A percentile compares a stretch with the other conserved stretches of the same genome.
These are phyloP conservation scores for Corythornis vintsioides DNA, from an alignment of 2,113 vertebrate species.

Conservation along the genomic window DNA sequence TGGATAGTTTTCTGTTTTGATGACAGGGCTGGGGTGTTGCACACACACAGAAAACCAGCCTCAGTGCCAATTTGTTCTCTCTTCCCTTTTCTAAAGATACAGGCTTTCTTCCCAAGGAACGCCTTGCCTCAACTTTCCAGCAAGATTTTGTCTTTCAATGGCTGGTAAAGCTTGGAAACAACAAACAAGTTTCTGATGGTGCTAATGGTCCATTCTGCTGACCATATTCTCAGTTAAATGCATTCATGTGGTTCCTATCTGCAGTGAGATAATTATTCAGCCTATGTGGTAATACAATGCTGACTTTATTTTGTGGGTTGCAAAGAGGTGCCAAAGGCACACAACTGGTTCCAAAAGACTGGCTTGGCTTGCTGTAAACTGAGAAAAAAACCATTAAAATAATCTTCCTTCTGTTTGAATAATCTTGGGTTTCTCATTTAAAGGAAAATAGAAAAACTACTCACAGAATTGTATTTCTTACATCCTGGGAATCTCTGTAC, in stretches of 20 bases:
- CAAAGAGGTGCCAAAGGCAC: constrained; percentile 19
- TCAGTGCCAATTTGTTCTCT: background rate
- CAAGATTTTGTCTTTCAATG: background rate
- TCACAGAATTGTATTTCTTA: constrained; percentile 14
- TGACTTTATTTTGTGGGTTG: constrained; percentile 44
- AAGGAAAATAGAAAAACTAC: background rate
- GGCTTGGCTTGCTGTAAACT: constrained; percentile 1
- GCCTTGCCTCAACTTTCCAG: background rate
- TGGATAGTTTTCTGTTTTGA: background rate
- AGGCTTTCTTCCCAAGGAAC: background rate
- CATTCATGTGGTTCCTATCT: constrained; percentile 37
- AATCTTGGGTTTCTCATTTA: background rate
- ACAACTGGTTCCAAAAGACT: background rate
- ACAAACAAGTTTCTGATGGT: constrained; percentile 47
- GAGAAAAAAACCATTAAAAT: background rate
- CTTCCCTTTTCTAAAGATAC: background rate
- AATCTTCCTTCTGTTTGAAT: background rate
- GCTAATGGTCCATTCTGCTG: constrained; percentile 34
- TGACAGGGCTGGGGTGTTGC: background rate
- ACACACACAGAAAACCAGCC: background rate
- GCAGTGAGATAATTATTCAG: constrained; percentile 13
- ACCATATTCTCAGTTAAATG: constrained; percentile 38
- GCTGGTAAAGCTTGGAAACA: constrained; percentile 6
- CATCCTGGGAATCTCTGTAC: background rate
- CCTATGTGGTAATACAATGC: constrained; percentile 32